Conservation (phyloP, 2,888 invertebrate genomes). For the Tiliacea citrago region DNA sequence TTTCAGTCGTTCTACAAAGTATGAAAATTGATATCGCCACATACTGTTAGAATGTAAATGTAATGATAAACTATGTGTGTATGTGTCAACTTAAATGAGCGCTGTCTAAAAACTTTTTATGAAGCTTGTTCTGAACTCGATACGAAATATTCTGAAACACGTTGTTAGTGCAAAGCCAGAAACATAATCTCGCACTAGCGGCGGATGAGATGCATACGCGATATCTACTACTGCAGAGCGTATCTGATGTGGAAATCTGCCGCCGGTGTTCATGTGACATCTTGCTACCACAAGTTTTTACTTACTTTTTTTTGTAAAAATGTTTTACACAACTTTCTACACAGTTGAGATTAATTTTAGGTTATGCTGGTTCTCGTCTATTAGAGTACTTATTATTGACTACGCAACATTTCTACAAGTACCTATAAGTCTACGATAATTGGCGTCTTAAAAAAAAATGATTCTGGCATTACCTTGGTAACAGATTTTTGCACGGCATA, state of each 20-base stretch:
- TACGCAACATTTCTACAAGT: neutral
- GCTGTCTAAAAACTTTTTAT: constrained; percentile 52
- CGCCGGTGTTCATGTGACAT: constrained; percentile 47
- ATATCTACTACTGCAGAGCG: constrained; percentile 46
- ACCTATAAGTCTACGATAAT: neutral
- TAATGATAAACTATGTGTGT: constrained; percentile 44
- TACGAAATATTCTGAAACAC: constrained; percentile 59
- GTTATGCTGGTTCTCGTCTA: neutral
- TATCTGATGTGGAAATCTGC: constrained; percentile 62
- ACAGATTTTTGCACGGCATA: neutral
- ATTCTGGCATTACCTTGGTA: neutral
- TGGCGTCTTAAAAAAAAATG: neutral
- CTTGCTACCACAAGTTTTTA: constrained; percentile 47
- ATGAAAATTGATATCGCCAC: constrained; percentile 42
- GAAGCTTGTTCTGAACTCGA: constrained; percentile 54
- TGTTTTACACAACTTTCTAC: constrained; percentile 12
- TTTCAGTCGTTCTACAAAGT: constrained; percentile 11
- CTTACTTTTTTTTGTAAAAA: constrained; percentile 27
- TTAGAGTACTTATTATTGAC: neutral
- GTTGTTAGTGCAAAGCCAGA: constrained; percentile 56
- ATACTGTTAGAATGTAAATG: constrained; percentile 44
- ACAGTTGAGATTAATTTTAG: constrained; percentile 22
- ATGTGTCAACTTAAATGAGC: constrained; percentile 48
- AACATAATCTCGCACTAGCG: constrained; percentile 59
- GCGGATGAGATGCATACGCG: constrained; percentile 61